Evolutionary conservation across 2,888 invertebrate genomes (phyloP), one percentile per base, ranked within the genome.

Genomic region (Esperia sulphurella): DNA sequence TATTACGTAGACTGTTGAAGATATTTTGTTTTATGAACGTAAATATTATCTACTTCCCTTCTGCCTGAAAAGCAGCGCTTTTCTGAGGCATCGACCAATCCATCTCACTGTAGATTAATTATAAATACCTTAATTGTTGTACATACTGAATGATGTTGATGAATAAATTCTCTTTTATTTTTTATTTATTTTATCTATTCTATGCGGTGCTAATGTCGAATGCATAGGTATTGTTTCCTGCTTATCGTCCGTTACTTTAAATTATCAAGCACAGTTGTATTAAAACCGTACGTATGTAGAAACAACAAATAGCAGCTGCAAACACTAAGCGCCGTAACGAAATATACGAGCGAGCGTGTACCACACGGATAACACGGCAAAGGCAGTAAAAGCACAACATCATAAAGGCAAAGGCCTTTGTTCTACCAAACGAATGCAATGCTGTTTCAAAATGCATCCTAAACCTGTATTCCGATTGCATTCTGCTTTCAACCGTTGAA

Each of bases 391-490:
- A 68, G 59, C 49, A 45, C 46, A 53, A 48, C 53, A 53, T 55
- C 58, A 60, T 57, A 62, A 63, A 55, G 48, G 54, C 55, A 6
- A 13, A 12, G 21, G 58, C 67, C 70, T 76, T 71, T 74, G 75
- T 79, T 64, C 46, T 14, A 9, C 43, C 48, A 56, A 65, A 63
- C 55, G 58, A 65, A 61, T 73, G 72, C 79, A 77, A 65, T 65
- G 57, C 61, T 58, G 57, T 61, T 68, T 64, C 63, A 58, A 70
- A 77, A 73, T 82, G 83, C 83, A 83, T 56, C 71, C 73, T 74
- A 75, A 82, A 67, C 71, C 71, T 50, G 70, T 59, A 64, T 63
- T 61, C 73, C 83, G 83, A 88, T 87, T 87, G 87, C 87, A 85
- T 75, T 62, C 71, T 61, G 78, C 77, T 80, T 83, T 83, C 82